Base-by-base conservation (phyloP, 1,140 invertebrate genomes). In the Stegodyphus dumicola region DNA sequence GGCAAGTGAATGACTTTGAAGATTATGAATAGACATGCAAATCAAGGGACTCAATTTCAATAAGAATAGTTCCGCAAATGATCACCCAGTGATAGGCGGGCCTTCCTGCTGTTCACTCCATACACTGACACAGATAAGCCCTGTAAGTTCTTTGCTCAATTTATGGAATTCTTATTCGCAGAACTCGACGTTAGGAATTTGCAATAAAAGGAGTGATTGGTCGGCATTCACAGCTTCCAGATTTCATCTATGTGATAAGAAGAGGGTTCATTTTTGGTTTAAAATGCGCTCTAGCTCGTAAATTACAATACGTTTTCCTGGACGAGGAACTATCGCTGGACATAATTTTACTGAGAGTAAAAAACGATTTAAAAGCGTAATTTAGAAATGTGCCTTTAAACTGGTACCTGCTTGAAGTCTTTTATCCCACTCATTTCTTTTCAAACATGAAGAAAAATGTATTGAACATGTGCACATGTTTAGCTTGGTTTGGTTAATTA, bases 41-140 rank as follows among this genome's bases (percentile, higher is more conserved):
- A 76, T 76, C 74, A 76, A 33, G 74, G 60, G 48, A 76, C 74
- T 53, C 74, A 56, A 76, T 76, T 76, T 76, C 74, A 76, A 76
- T 76, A 76, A 76, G 74, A 76, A 76, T 76, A 49, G 74, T 76
- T 76, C 54, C 64, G 64, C 74, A 76, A 76, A 76, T 56, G 74
- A 76, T 76, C 56, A 56, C 15, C 10, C 74, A 11, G 7, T 60
- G 74, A 76, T 76, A 76, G 56, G 74, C 73, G 51, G 51, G 53
- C 7, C 54, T 33, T 10, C 13, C 33, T 33, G 53, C 56, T 60
- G 6, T 56, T 17, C 53, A 76, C 48, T 53, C 53, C 74, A 64
- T 60, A 33, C 53, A 53, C 53, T 49, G 56, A 76, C 53, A 76
- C 53, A 60, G 53, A 76, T 33, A 33, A 33, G 33, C 33, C 33